Evolutionary conservation across 2,888 invertebrate species (phyloP).

Genomic region (Trichacis sp.): DNA sequence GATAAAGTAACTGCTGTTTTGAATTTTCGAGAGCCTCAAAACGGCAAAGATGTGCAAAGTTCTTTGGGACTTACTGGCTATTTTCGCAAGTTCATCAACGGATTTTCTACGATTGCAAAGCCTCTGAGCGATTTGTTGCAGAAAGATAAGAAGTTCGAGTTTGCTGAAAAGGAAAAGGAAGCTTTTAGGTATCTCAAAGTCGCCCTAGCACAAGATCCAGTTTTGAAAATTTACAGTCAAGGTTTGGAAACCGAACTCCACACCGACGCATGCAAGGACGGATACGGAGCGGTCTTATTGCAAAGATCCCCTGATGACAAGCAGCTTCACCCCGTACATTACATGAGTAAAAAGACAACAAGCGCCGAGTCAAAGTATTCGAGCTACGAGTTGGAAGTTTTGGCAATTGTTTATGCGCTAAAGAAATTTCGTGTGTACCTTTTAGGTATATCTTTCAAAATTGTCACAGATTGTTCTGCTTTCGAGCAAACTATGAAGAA

Average conservation of each 20-base stretch:
- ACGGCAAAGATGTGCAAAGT: constrained; percentile 10
- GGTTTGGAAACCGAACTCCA: constrained; percentile 25
- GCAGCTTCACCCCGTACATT: constrained; percentile 7
- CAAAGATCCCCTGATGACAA: background rate
- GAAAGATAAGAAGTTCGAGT: constrained; percentile 35
- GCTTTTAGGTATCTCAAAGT: constrained; percentile 11
- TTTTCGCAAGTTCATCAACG: background rate
- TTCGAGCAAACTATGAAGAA: constrained; percentile 27
- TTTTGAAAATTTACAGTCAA: constrained; percentile 43
- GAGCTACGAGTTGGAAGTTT: constrained; percentile 1
- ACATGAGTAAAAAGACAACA: constrained; percentile 1
- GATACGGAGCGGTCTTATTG: constrained; percentile 8
- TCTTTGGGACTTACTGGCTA: constrained; percentile 14
- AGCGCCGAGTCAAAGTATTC: background rate
- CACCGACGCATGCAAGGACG: constrained; percentile 22
- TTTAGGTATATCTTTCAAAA: constrained; percentile 36
- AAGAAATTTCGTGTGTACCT: constrained; percentile 33
- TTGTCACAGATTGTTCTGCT: constrained; percentile 42
- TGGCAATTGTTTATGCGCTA: constrained; percentile 20
- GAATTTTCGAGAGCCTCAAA: constrained; percentile 14
- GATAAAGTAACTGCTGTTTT: constrained; percentile 15
- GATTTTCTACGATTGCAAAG: constrained; percentile 21
- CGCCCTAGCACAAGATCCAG: constrained; percentile 22
- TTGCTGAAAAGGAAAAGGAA: constrained; percentile 8
- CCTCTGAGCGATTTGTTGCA: constrained; percentile 47